Evolutionary conservation across 2,888 invertebrate genomes (phyloP), one percentile per base, ranked within the genome.

Genomic region (Cordilura impudica): DNA sequence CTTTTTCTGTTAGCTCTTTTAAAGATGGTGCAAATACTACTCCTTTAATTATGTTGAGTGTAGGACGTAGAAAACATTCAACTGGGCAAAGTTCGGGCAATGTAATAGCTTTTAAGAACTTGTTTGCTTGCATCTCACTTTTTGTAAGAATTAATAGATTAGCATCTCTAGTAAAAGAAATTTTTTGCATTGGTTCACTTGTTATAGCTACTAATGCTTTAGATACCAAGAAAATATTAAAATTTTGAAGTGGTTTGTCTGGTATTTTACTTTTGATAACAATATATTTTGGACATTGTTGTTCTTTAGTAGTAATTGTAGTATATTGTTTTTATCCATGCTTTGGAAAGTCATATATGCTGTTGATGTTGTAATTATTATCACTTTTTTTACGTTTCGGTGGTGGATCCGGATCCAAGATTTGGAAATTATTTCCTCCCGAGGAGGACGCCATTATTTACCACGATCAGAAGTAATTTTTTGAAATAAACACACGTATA

Each of bases 151-250:
- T 67, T 29, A 16, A 10, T 43, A 43, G 18, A 23, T 67, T 56
- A 14, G 43, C 66, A 16, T 67, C 56, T 14, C 31, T 54, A 1
- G 53, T 29, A 29, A 67, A 53, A 0, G 16, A 29, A n/a, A 18
- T 53, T 29, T 47, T 39, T 19, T 19, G 0, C 2, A 54, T n/a
- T 19, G 45, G 39, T 7, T 66, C 66, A 26, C 26, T 26, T 26
- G 26, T 26, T 26, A 45, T 51, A 16, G 39, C 47, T 16, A 23
- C 10, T 18, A 35, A 19, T 18, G 43, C 35, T 45, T n/a, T 23
- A 47, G 43, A 73, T 71, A 4, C 49, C 19, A 39, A n/a, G 53
- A 19, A 23, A 5, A 60, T 53, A 29, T 53, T 53, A 16, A 16
- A 54, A 29, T 10, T 29, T 16, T 54, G 53, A 54, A 54, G 14